phyloP scores from a whole-genome alignment of 2,113 vertebrate genomes.

The Sinocyclocheilus maitianheensis region DNA sequence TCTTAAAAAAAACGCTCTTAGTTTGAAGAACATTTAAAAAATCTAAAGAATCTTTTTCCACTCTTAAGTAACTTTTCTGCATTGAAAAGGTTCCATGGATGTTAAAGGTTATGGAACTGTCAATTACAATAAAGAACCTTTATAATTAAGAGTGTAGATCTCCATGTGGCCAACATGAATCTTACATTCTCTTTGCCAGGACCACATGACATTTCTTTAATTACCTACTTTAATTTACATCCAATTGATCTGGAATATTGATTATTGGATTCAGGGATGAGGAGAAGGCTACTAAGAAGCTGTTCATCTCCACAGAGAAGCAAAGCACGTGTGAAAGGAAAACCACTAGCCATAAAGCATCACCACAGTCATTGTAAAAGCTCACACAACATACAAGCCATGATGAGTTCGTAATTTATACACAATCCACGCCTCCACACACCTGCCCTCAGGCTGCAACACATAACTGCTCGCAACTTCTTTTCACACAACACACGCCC shows the following conservation, averaged over 20 bases:
- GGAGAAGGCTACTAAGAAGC: neutral
- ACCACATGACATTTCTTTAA: neutral
- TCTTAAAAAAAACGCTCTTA: too few species aligned
- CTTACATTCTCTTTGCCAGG: neutral
- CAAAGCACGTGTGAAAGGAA: neutral
- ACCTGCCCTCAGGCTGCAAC: conserved; percentile 18
- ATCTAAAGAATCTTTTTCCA: too few species aligned
- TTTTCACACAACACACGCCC: conserved; percentile 22
- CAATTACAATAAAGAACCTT: neutral
- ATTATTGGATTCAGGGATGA: conserved; percentile 20
- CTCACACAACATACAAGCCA: neutral
- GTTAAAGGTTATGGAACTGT: neutral
- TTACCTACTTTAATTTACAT: conserved; percentile 6
- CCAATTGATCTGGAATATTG: neutral
- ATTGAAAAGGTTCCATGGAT: too few species aligned
- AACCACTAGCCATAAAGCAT: conserved; percentile 14
- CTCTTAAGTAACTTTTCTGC: too few species aligned
- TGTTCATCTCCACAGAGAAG: conserved; percentile 1
- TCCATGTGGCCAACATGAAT: neutral
- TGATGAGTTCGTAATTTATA: conserved; percentile 13
- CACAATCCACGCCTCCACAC: conserved; percentile 36
- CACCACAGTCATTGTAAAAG: too few species aligned
- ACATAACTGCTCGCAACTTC: conserved; percentile 16
- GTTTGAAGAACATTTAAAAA: too few species aligned
- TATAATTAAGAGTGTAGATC: neutral